These are phyloP conservation scores for Achroia grisella DNA, from an alignment of 1,140 invertebrate species.

Conservation along the genomic window DNA sequence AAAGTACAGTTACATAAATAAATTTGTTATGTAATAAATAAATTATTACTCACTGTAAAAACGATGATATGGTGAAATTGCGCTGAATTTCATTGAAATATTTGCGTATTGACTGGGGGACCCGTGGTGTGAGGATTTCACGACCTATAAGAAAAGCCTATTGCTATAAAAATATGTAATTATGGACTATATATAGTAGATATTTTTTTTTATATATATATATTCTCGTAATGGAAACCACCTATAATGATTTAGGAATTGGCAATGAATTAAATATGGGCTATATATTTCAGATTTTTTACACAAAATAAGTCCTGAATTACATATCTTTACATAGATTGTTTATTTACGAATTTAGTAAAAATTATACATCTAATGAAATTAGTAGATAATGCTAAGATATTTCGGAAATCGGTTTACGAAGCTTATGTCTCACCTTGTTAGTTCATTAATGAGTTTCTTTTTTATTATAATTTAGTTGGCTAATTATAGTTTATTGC, in stretches of 20 bases:
- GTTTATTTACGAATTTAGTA: conserved; percentile 1
- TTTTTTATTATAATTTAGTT: conserved; percentile 51
- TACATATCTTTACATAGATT: not conserved
- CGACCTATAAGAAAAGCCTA: no score
- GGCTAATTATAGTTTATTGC: conserved; percentile 58
- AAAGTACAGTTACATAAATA: no score
- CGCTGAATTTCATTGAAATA: conserved; percentile 32
- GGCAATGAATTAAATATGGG: no score
- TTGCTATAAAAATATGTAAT: no score
- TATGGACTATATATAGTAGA: no score
- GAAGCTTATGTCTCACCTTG: conserved; percentile 17
- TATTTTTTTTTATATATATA: no score
- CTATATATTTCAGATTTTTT: no score
- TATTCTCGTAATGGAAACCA: no score
- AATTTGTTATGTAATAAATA: no score
- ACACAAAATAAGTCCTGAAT: not conserved
- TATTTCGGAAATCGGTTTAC: conserved; percentile 7
- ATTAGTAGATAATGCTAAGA: conserved; percentile 3
- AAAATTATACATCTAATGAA: not conserved
- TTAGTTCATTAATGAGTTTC: conserved; percentile 36
- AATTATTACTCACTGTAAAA: no score
- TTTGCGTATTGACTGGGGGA: conserved; percentile 46
- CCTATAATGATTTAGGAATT: no score
- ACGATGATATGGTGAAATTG: no score
- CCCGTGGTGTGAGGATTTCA: conserved; percentile 36